A percentile compares a stretch with the other conserved stretches of the same genome.
Evolutionary conservation across 2,113 vertebrate species (phyloP).

Genomic region (Grallaria varia): DNA sequence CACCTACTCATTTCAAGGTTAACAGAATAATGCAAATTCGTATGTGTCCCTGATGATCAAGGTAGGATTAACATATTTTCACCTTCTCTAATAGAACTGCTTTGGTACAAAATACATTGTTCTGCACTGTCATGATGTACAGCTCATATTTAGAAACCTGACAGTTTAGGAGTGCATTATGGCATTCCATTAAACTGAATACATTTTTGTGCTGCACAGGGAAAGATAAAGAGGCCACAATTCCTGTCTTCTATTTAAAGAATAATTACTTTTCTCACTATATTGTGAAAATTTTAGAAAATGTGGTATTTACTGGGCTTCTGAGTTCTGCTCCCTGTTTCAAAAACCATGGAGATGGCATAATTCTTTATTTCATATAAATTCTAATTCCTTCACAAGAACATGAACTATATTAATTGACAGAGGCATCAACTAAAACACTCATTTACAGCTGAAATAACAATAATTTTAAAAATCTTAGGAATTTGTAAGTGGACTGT

Average conservation of each 20-base stretch:
- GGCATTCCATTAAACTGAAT: slow-evolving; percentile 42
- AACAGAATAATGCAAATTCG: slow-evolving; percentile 52
- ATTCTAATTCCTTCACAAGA: slow-evolving; percentile 16
- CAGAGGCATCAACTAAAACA: background rate
- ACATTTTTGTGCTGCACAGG: slow-evolving; percentile 11
- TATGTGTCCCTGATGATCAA: slow-evolving; percentile 11
- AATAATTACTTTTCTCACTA: background rate
- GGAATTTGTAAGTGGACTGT: slow-evolving; percentile 39
- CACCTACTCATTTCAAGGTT: slow-evolving; percentile 41
- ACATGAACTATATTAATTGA: slow-evolving; percentile 1
- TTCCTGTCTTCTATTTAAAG: slow-evolving; percentile 12
- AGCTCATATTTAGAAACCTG: slow-evolving; percentile 51
- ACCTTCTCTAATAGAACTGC: slow-evolving; percentile 43
- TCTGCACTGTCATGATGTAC: slow-evolving; percentile 39
- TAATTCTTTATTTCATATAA: slow-evolving; percentile 1
- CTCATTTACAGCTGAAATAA: background rate
- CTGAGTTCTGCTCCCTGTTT: slow-evolving; percentile 6
- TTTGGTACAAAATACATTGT: slow-evolving; percentile 38
- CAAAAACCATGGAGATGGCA: slow-evolving; percentile 16
- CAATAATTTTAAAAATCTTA: slow-evolving; percentile 51
- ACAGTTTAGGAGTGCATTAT: slow-evolving; percentile 27
- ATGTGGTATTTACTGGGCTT: background rate
- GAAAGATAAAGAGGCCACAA: slow-evolving; percentile 32
- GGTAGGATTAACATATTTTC: slow-evolving; percentile 61
- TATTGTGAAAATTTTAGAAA: background rate